phyloP scores from a whole-genome alignment of 2,113 vertebrate species.

The Apodemus sylvaticus region DNA sequence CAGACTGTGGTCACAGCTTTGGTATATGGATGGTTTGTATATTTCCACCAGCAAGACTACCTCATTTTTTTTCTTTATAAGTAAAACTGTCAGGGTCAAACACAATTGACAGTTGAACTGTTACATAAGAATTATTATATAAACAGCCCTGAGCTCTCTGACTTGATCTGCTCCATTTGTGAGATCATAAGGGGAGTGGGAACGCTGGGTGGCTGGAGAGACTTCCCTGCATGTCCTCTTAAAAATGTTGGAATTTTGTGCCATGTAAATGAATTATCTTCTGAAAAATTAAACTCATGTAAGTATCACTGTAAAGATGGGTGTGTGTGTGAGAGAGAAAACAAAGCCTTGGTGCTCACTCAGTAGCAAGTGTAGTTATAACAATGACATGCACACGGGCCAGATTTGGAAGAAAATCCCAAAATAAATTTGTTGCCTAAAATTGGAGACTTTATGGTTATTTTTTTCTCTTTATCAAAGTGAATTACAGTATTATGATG shows the following conservation, averaged over 20 bases:
- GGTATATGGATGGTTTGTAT: background rate
- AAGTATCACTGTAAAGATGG: slow-evolving; percentile 28
- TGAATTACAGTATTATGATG: background rate
- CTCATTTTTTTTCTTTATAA: background rate
- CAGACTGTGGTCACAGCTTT: slow-evolving; percentile 18
- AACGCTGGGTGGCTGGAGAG: background rate
- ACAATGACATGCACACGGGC: background rate
- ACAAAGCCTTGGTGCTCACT: background rate
- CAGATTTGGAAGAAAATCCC: slow-evolving; percentile 1
- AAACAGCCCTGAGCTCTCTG: slow-evolving; percentile 28
- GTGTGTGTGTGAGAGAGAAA: background rate
- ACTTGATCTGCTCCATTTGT: background rate
- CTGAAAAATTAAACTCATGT: slow-evolving; percentile 14
- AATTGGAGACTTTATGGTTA: slow-evolving; percentile 34
- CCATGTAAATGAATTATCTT: slow-evolving; percentile 15
- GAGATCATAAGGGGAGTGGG: background rate
- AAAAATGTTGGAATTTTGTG: background rate
- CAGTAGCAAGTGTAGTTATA: background rate
- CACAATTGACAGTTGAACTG: slow-evolving; percentile 25
- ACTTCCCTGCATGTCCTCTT: background rate
- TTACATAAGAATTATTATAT: background rate
- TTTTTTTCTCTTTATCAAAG: slow-evolving; percentile 18
- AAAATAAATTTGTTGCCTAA: background rate
- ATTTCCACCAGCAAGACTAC: slow-evolving; percentile 17
- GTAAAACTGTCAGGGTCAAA: slow-evolving; percentile 8